Evolutionary conservation across 2,888 invertebrate genomes (phyloP), one percentile per base, ranked within the genome.

Genomic region (Drosophila meridionalis): DNA sequence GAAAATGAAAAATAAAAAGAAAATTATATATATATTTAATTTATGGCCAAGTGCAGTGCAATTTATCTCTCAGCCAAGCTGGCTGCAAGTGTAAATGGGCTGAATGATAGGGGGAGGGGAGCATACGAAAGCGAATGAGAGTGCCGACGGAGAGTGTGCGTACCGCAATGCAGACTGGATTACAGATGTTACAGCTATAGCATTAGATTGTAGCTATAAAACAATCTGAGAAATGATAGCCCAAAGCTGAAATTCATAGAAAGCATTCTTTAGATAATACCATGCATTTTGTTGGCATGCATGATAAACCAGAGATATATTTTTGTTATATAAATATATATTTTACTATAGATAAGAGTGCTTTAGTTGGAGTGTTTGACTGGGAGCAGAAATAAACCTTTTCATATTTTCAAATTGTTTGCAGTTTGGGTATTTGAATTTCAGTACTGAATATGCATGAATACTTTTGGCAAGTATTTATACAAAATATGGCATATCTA

Each of bases 31-130:
- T 78, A 50, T 77, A 83, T 81, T 81, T 76, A 87, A 86, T 90
- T 89, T 86, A 87, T 87, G 71, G 52, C 68, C 73, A 70, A 75
- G 65, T 78, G 75, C 73, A 69, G 36, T 76, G 83, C 73, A 81
- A 87, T 89, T 81, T 76, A 89, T 85, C 69, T 73, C 67, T 50
- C n/a, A 48, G 20, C 6, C 9, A 45, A 52, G 62, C 26, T 32
- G 20, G 59, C 40, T 43, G 60, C 67, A 61, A 64, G 78, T 82
- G 82, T 30, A 68, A 80, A 83, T 69, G 63, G 70, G 66, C 63
- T 69, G 78, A 42, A 11, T n/a, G 28, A 60, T 43, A 48, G 73
- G 55, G 50, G 20, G 43, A 65, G 50, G 20, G 43, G 62, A 26
- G 40, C 32, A 28, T 45, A 30, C 34, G 57, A 42, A 40, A 50